Evolutionary conservation across 2,113 vertebrate species (phyloP).

Genomic region (Paratilapia polleni): DNA sequence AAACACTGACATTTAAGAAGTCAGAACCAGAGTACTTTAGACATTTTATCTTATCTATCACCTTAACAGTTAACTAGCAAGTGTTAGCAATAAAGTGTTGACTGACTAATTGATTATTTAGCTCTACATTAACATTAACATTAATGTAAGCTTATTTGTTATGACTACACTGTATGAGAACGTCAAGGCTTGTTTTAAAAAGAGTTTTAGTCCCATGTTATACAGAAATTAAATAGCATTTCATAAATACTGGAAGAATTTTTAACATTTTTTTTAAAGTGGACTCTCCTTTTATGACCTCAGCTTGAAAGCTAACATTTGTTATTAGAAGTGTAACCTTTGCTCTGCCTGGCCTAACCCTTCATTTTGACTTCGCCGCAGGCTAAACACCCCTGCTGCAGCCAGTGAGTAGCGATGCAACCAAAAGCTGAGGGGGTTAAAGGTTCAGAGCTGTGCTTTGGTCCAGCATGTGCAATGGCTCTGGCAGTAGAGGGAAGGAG

Average conservation of each 20-base stretch:
- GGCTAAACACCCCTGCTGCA: neutral
- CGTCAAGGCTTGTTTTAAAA: neutral
- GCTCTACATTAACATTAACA: neutral
- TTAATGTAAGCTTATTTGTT: neutral
- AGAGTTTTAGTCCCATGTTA: neutral
- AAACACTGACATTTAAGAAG: no score
- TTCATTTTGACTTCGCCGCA: slow-evolving; percentile 31
- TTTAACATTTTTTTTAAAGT: neutral
- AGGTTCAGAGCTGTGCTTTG: slow-evolving; percentile 72
- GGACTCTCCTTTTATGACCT: slow-evolving; percentile 7
- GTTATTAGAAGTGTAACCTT: slow-evolving; percentile 41
- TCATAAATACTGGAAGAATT: neutral
- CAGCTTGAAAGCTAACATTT: slow-evolving; percentile 45
- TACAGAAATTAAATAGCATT: neutral
- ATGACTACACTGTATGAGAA: neutral
- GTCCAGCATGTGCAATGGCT: slow-evolving; percentile 62
- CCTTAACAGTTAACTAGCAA: neutral
- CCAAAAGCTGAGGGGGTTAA: slow-evolving; percentile 66
- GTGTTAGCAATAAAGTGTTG: neutral
- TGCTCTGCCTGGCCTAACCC: slow-evolving; percentile 22
- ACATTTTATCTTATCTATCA: neutral
- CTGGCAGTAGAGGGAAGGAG: slow-evolving; percentile 29
- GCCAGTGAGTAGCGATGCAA: slow-evolving; percentile 14
- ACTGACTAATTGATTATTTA: neutral
- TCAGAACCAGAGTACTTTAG: neutral